Percentiles rank a stretch among this genome's conserved stretches.
phyloP scores from a whole-genome alignment of 2,888 invertebrate genomes.

The Campoletis raptor region DNA sequence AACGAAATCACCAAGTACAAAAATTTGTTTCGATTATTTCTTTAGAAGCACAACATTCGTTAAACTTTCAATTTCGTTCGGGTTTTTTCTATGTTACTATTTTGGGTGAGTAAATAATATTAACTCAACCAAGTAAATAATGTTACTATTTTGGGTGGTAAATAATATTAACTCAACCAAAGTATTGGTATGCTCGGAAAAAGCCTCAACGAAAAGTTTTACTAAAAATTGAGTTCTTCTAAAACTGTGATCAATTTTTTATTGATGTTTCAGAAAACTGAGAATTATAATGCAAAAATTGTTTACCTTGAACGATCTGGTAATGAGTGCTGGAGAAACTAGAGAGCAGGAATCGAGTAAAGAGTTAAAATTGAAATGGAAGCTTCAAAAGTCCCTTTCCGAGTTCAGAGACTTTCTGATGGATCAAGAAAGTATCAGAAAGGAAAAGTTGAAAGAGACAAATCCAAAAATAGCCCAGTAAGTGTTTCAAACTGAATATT shows the following conservation, averaged over 20 bases:
- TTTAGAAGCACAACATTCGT: not conserved
- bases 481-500: not conserved
- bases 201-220: no score
- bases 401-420: slow-evolving; percentile 69
- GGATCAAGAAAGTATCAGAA: slow-evolving; percentile 61
- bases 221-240: not conserved
- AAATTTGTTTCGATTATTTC: not conserved
- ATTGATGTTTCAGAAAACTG: slow-evolving; percentile 53
- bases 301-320: slow-evolving; percentile 64
- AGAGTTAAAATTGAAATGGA: slow-evolving; percentile 58
- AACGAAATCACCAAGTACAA: slow-evolving; percentile 43
- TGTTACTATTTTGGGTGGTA: no score
- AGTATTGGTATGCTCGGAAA: no score
- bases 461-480: slow-evolving; percentile 71
- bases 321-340: slow-evolving; percentile 47
- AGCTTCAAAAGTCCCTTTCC: slow-evolving; percentile 49
- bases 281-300: slow-evolving; percentile 65
- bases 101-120: no score
- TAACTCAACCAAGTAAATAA: no score
- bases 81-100: no score
- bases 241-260: not conserved
- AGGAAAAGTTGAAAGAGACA: slow-evolving; percentile 66
- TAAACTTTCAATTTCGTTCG: not conserved
- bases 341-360: slow-evolving; percentile 25
- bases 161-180: no score